Evolutionary conservation across 2,113 vertebrate species (phyloP), one percentile per base, ranked within the genome.

Genomic region (Elephas maximus): DNA sequence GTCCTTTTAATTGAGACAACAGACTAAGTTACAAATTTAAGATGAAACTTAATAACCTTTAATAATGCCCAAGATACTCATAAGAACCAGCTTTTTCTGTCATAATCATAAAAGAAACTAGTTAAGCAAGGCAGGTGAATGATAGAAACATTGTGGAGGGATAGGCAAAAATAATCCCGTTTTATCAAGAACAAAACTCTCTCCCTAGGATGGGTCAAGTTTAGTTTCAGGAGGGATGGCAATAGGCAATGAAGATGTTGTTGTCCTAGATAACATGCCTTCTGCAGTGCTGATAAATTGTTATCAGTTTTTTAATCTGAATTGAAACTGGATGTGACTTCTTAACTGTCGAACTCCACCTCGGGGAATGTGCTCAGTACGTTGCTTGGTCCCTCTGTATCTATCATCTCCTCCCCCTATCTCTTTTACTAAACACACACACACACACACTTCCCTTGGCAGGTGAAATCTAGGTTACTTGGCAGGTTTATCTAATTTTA

Each of bases 61-160:
- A 85, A 73, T 79, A 63, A 85, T 63, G 48, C 15, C 24, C 71
- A 90, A 89, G 89, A 79, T 90, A 91, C 15, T 76, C n/a, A 81
- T 41, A 63, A 57, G 73, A 63, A 14, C 48, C 26, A 20, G 15
- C 30, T 81, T 73, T 80, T 88, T 37, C 33, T 81, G 2, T 81
- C 51, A 88, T 87, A 11, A 60, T 26, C 8, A 48, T 80, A 62
- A 65, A 81, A 45, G 23, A 93, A 81, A 80, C 23, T 14, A 73
- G 74, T 33, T 45, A 74, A 73, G 5, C 26, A 53, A 90, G 37
- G 17, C 24, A 74, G 23, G 41, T n/a, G 12, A 82, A 82, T 81
- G 15, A 62, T 69, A 82, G 37, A 88, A 88, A 87, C 20, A 44
- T 62, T 85, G 41, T 26, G 63, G 44, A 48, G 2, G 6, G 86